Conservation (phyloP, 2,888 invertebrate genomes). For the Sesamia inferens region DNA sequence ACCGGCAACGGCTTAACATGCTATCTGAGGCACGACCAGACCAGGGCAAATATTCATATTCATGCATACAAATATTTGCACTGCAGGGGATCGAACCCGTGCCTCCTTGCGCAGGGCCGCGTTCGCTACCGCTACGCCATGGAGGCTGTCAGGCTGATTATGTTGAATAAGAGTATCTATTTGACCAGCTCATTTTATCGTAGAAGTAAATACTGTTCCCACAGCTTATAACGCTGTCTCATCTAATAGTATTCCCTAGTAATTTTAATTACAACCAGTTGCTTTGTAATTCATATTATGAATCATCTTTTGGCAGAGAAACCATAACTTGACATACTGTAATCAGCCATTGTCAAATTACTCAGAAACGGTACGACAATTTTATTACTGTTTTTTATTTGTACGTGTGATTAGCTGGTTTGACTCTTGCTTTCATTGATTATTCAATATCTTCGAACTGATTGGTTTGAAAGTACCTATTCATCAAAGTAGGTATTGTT, state of each 20-base stretch:
- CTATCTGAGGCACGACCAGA: no score
- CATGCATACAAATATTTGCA: no score
- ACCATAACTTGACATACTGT: conserved; percentile 18
- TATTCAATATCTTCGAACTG: not conserved
- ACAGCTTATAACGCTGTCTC: not conserved
- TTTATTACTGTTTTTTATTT: conserved; percentile 13
- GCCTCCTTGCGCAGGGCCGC: no score
- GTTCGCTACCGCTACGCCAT: no score
- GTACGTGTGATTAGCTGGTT: conserved; percentile 1
- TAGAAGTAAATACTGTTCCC: not conserved
- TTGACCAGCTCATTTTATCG: not conserved
- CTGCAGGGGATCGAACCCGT: no score
- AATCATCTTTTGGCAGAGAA: conserved; percentile 6
- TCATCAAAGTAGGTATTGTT: not conserved
- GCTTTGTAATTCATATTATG: not conserved
- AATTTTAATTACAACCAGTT: not conserved
- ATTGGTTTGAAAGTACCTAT: not conserved
- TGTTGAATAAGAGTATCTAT: no score
- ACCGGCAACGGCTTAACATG: no score
- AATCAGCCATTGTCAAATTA: conserved; percentile 33
- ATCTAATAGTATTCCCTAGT: not conserved
- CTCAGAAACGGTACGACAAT: conserved; percentile 17
- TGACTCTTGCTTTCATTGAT: conserved; percentile 3
- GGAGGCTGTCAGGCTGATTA: no score
- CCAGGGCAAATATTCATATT: no score